These are phyloP conservation scores for Tringa solitaria DNA, from an alignment of 2,113 vertebrate genomes.

Conservation along the genomic window DNA sequence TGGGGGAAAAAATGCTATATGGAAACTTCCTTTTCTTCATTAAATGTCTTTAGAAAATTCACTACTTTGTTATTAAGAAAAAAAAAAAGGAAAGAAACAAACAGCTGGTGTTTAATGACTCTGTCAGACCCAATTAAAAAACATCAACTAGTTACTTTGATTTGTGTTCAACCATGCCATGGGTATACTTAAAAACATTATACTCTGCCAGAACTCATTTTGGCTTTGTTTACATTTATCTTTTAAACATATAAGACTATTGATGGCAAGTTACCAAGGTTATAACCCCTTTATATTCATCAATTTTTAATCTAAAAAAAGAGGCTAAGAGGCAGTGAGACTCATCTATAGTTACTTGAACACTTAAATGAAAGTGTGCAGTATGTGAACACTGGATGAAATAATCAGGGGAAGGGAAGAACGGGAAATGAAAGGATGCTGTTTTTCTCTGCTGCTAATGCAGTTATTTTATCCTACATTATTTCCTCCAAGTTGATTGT, in stretches of 20 bases:
- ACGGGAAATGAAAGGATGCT: constrained; percentile 5
- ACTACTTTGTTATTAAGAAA: constrained; percentile 51
- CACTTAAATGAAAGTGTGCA: constrained; percentile 49
- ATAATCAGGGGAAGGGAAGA: constrained; percentile 37
- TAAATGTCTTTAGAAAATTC: constrained; percentile 30
- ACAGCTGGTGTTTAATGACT: constrained; percentile 98
- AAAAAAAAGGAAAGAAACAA: constrained; percentile 70
- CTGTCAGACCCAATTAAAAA: constrained; percentile 96
- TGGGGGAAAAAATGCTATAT: neutral
- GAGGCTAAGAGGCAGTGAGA: constrained; percentile 64
- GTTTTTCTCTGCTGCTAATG: constrained; percentile 16
- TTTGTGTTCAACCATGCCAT: constrained; percentile 85
- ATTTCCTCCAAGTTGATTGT: constrained; percentile 26
- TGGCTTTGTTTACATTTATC: constrained; percentile 81
- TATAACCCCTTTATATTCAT: constrained; percentile 77
- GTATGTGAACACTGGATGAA: constrained; percentile 5
- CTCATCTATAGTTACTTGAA: constrained; percentile 67
- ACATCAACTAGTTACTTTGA: constrained; percentile 94
- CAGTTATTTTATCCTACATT: constrained; percentile 16
- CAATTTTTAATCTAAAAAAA: constrained; percentile 81
- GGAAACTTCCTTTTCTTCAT: constrained; percentile 46
- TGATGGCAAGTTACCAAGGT: constrained; percentile 78
- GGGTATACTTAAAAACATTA: constrained; percentile 82
- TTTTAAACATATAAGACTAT: constrained; percentile 77
- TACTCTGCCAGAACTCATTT: constrained; percentile 74